Base-by-base conservation (phyloP, 1,140 invertebrate species). In the Drosophila navojoa region DNA sequence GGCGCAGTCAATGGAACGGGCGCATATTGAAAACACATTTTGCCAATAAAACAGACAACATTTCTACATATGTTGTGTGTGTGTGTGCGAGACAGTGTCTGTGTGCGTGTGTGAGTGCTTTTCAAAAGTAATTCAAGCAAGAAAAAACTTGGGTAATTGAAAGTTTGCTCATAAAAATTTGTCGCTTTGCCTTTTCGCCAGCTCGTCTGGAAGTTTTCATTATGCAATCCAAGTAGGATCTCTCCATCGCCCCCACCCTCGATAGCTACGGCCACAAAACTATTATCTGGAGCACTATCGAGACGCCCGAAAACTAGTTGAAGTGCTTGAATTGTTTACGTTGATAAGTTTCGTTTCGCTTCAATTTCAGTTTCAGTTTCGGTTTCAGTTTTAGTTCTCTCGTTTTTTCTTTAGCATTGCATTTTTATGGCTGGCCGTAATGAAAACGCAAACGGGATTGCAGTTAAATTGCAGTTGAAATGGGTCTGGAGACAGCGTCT, bases 91-190 rank as follows among this genome's bases (percentile, higher is more conserved):
- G 16, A 29, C 16, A 32, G 13, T 16, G 40, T 68, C 22, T 73
- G 38, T 53, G 19, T 60, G 55, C 29, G 32, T 42, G 32, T 53
- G 71, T 62, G 77, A 6, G 52, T 57, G 55, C 71, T 87, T 87
- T 86, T 79, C 82, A 79, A 89, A 89, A 87, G 84, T 84, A 87
- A 87, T 87, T 89, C 79, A 89, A 89, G 79, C 84, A 77, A 70
- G 76, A 87, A 87, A 87, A 87, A 87, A 87, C 72, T 87, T 87
- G 79, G 79, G 84, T 87, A 87, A 87, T 87, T 87, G 84, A 87
- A 87, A 87, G 84, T 87, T 87, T 87, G 60, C 84, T 80, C 84
- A 87, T 87, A 87, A 87, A 87, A 87, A 87, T 87, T 89, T 87
- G 82, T 87, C 84, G 80, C 79, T 77, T 68, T 79, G 66, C 71